Evolutionary conservation across 2,797 vertebrate genomes (phyloP).

Genomic region (Lemur catta): DNA sequence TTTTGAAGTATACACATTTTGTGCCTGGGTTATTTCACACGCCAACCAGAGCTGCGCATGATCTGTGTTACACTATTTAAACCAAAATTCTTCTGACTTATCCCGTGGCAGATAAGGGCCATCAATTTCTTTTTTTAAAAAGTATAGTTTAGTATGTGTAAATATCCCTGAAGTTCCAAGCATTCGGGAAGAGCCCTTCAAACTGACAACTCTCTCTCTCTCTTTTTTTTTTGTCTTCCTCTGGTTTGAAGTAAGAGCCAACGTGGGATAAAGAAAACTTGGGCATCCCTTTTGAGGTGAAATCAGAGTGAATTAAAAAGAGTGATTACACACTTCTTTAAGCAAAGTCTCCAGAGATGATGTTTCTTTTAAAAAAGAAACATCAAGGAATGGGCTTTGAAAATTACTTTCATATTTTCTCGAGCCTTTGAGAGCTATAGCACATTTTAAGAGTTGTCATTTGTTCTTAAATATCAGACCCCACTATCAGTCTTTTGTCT

Average conservation of each 20-base stretch:
- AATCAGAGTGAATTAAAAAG: conserved; percentile 77
- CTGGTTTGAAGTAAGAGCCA: conserved; percentile 66
- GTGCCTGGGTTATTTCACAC: conserved; percentile 57
- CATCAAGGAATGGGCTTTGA: conserved; percentile 62
- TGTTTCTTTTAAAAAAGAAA: conserved; percentile 67
- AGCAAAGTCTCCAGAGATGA: conserved; percentile 70
- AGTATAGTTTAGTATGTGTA: conserved; percentile 37
- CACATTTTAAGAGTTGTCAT: conserved; percentile 53
- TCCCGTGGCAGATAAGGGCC: neutral
- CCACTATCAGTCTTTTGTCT: conserved; percentile 66
- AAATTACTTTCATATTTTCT: conserved; percentile 71
- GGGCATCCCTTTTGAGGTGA: conserved; percentile 68
- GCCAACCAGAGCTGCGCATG: neutral
- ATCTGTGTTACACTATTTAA: neutral
- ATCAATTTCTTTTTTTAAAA: conserved; percentile 10
- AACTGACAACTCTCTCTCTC: neutral
- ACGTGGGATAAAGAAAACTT: conserved; percentile 52
- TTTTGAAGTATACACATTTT: neutral
- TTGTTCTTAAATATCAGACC: conserved; percentile 67
- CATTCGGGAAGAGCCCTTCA: conserved; percentile 63
- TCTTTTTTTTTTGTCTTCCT: conserved; percentile 36
- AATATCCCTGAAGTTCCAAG: neutral
- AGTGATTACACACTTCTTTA: conserved; percentile 71
- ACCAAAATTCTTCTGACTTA: neutral
- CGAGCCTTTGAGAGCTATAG: conserved; percentile 53